Evolutionary conservation across 2,113 vertebrate species (phyloP), one percentile per base, ranked within the genome.

Genomic region (Cairina moschata): DNA sequence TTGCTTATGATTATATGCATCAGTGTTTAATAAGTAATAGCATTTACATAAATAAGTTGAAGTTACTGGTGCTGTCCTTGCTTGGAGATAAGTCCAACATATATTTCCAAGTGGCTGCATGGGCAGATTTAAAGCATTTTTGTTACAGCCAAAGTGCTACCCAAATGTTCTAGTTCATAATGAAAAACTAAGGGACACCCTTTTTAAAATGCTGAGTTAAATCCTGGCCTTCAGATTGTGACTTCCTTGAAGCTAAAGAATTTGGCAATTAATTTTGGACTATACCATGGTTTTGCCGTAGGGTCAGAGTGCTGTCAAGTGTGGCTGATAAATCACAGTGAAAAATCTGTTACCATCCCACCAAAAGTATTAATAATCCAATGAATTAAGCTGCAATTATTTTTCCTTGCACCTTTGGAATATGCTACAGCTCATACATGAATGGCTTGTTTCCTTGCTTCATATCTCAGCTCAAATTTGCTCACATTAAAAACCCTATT

Each of bases 21-120:
- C 46, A 54, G 74, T 85, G 40, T 73, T 38, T 84, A 89, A 76
- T 13, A 79, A 92, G 34, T 87, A 96, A 79, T 65, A 55, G 44
- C 63, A 60, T 90, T 97, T 90, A 91, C 58, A 22, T 95, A 94
- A 97, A 67, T 86, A 96, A 93, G 38, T 81, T 95, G 78, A 77
- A 95, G 94, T 95, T 93, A 72, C 55, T 54, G 31, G 67, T 79
- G 59, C 75, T 90, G 62, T 91, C 29, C 25, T 95, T 48, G 86
- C 84, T 93, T 71, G 28, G 55, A 88, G 74, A 83, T 54, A 28
- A 95, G 86, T 60, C 84, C 73, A 78, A 23, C 34, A 17, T 85
- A 6, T 86, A 87, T 80, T 96, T 91, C 55, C 31, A 68, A 25
- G 11, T 8, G 6, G 21, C 46, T 4, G 5, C 14, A 56, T 9